Evolutionary conservation across 2,888 invertebrate genomes (phyloP), one percentile per base, ranked within the genome.

Genomic region (Portevinia maculata): DNA sequence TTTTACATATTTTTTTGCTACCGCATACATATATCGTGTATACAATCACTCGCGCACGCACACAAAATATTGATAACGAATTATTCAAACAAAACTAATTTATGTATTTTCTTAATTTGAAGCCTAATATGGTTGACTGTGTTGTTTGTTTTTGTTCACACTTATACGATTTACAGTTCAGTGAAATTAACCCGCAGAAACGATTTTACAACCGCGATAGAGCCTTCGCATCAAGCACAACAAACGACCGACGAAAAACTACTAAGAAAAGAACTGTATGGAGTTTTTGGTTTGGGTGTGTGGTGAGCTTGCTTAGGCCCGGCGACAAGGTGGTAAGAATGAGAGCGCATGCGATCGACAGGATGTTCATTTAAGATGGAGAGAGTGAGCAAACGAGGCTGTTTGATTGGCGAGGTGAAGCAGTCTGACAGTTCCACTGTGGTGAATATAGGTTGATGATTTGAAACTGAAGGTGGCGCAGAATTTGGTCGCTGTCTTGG

Each of bases 331-430:
- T 60, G 44, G 69, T 13, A 7, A 57, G 67, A 83, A 62, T 32
- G 81, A 81, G 65, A 81, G 79, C 79, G 79, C 79, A 79, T 70
- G 81, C 59, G 64, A 52, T 65, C 24, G 53, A 48, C 11, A 17
- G 39, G 15, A 13, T 30, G 13, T 37, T 24, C 0, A 6, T 6
- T 34, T 24, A 5, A 24, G 8, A 28, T 30, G 8, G 79, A 44
- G 50, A 55, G 74, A 79, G 53, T 13, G 79, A 74, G 79, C 67
- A 11, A 21, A 50, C 39, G 50, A 8, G 55, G 32, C 64, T 64
- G 15, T 55, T 60, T 59, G 48, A 37, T 65, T 74, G 46, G 17
- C 21, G 30, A 34, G 28, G 37, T 34, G 39, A 39, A 37, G 1
- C 11, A 3, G 34, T 30, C 9, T 32, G 19, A 34, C 34, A 9